Conservation (phyloP, 2,113 vertebrate species). For the Cyphomyrus plagiostoma region DNA sequence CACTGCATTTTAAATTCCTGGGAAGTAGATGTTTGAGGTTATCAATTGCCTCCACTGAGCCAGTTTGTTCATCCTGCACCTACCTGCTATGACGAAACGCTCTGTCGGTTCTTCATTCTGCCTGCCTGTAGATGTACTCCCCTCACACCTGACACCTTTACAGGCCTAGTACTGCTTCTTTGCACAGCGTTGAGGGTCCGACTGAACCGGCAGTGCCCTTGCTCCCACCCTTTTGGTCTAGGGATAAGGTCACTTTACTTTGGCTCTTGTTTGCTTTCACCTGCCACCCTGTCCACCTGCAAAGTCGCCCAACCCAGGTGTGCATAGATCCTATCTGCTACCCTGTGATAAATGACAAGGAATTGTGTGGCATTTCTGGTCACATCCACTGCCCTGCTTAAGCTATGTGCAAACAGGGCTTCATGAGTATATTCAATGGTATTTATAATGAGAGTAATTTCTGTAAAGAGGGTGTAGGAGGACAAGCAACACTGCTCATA, state of each 20-base stretch:
- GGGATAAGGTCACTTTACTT: neutral
- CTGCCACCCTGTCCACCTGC: neutral
- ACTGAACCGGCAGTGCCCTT: neutral
- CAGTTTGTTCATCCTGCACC: neutral
- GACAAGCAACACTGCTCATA: neutral
- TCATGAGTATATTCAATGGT: neutral
- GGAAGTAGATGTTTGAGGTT: neutral
- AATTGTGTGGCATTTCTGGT: neutral
- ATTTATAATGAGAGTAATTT: neutral
- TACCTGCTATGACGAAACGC: neutral
- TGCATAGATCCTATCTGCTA: neutral
- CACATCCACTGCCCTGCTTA: neutral
- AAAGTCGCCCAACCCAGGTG: neutral
- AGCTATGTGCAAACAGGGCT: neutral
- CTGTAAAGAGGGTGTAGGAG: neutral
- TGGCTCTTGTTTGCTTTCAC: neutral
- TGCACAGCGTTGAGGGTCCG: neutral
- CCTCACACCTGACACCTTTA: neutral
- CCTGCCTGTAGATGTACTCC: neutral
- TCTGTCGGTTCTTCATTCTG: neutral
- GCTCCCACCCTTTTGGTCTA: neutral
- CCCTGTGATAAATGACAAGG: neutral
- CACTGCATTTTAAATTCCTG: neutral
- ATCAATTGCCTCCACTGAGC: neutral
- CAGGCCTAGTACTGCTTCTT: neutral